A percentile compares a stretch with the other conserved stretches of the same genome.
These are phyloP conservation scores for Antennarius striatus DNA, from an alignment of 2,113 vertebrate species.

Conservation along the genomic window DNA sequence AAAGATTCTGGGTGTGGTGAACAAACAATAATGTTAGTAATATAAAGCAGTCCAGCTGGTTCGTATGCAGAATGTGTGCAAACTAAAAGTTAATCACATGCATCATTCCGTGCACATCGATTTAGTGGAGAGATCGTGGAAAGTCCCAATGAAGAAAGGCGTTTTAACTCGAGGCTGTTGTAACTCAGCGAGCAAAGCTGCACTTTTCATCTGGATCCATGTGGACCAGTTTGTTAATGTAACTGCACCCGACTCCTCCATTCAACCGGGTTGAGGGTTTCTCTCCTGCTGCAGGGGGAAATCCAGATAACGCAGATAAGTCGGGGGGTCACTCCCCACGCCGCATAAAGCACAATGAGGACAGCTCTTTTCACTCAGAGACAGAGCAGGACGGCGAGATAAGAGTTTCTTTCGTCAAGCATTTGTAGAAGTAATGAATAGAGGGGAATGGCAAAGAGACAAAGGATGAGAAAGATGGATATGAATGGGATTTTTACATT, in stretches of 20 bases:
- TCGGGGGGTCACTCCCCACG: constrained; percentile 6
- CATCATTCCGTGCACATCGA: constrained; percentile 20
- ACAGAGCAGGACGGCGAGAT: constrained; percentile 31
- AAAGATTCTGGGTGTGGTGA: constrained; percentile 32
- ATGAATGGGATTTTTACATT: too few relatives aligned
- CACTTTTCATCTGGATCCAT: constrained; percentile 29
- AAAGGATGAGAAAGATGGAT: constrained; percentile 16
- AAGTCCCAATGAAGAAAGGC: constrained; percentile 29
- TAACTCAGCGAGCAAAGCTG: not conserved
- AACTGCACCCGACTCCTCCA: constrained; percentile 11
- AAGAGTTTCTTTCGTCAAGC: constrained; percentile 20
- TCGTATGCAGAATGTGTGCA: not conserved
- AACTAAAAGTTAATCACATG: constrained; percentile 43
- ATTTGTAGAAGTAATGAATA: not conserved
- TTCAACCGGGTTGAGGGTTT: constrained; percentile 18
- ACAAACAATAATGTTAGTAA: constrained; percentile 16
- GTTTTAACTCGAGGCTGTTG: constrained; percentile 12
- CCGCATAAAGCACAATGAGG: constrained; percentile 22
- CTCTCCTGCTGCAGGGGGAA: constrained; percentile 16
- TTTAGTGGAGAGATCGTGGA: constrained; percentile 35
- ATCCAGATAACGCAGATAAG: constrained; percentile 26
- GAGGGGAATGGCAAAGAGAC: constrained; percentile 21
- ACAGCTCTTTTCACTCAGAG: constrained; percentile 40
- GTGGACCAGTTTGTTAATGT: constrained; percentile 46
- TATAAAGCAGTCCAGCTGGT: constrained; percentile 27